Conservation (phyloP, 1,140 invertebrate species). For the Drosophila bocki region DNA sequence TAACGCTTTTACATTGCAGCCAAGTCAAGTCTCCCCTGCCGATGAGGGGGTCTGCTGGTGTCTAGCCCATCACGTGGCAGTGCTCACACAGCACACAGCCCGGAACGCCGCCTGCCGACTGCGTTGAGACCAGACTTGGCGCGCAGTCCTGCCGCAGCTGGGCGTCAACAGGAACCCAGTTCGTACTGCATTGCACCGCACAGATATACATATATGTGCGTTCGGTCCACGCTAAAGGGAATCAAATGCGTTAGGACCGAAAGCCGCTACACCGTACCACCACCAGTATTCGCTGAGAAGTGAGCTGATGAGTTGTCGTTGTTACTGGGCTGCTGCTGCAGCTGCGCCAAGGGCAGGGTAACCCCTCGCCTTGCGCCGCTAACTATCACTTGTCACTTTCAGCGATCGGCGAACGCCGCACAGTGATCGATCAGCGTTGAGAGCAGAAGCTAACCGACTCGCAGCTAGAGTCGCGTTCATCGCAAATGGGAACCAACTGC, state of each 20-base stretch:
- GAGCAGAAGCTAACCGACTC: conserved; percentile 43
- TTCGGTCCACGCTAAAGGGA: conserved; percentile 82
- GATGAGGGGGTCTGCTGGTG: conserved; percentile 21
- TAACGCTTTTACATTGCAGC: conserved; percentile 70
- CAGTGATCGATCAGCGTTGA: conserved; percentile 27
- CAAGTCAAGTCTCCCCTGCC: conserved; percentile 55
- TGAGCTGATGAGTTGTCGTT: conserved; percentile 81
- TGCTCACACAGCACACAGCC: conserved; percentile 21
- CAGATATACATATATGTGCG: conserved; percentile 71
- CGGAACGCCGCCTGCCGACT: conserved; percentile 6
- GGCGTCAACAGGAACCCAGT: conserved; percentile 2
- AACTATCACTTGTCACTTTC: conserved; percentile 33
- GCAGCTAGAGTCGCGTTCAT: conserved; percentile 52
- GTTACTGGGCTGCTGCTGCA: conserved; percentile 81
- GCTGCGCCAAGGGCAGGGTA: conserved; percentile 58
- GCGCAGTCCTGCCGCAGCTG: conserved; percentile 12
- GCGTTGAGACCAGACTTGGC: conserved; percentile 12
- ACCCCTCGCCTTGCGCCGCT: conserved; percentile 46
- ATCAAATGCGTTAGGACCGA: conserved; percentile 81
- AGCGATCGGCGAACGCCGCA: conserved; percentile 28
- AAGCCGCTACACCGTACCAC: conserved; percentile 80
- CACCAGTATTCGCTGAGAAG: conserved; percentile 71
- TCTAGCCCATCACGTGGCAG: conserved; percentile 5
- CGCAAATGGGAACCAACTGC: conserved; percentile 77
- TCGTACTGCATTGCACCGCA: conserved; percentile 77